Evolutionary conservation across 2,888 invertebrate genomes (phyloP).

Genomic region (Mythimna vitellina): DNA sequence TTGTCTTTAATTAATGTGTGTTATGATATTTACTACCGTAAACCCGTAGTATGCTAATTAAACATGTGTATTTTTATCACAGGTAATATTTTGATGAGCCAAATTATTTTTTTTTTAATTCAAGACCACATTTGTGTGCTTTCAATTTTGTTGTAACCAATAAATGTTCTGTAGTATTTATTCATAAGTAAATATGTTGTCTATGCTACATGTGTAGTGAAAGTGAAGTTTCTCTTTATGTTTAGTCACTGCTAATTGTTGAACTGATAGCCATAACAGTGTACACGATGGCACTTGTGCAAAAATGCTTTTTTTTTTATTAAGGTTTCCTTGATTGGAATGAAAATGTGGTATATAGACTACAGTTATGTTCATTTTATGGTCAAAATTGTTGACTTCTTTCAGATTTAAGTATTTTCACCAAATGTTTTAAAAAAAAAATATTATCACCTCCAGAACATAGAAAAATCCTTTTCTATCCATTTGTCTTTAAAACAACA

Average conservation of each 20-base stretch:
- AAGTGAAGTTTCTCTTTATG: slow-evolving; percentile 72
- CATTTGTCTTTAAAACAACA: neutral
- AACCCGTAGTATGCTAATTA: slow-evolving; percentile 50
- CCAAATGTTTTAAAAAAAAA: neutral
- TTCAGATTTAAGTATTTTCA: neutral
- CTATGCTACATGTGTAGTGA: slow-evolving; percentile 67
- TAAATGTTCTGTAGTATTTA: slow-evolving; percentile 29
- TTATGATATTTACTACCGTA: slow-evolving; percentile 45
- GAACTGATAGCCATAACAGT: slow-evolving; percentile 24
- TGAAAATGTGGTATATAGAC: slow-evolving; percentile 1
- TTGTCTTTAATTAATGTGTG: slow-evolving; percentile 54
- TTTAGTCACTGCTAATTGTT: slow-evolving; percentile 64
- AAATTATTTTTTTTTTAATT: slow-evolving; percentile 1
- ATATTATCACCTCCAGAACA: neutral
- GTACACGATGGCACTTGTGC: neutral
- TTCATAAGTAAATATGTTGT: slow-evolving; percentile 48
- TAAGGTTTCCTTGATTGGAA: slow-evolving; percentile 2
- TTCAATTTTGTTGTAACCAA: slow-evolving; percentile 15
- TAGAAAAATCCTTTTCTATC: neutral
- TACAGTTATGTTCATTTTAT: neutral
- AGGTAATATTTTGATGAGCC: slow-evolving; percentile 26
- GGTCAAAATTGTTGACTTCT: neutral
- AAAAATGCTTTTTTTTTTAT: slow-evolving; percentile 2
- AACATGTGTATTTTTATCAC: slow-evolving; percentile 47
- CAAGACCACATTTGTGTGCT: neutral